Conservation (phyloP, 2,888 invertebrate genomes). For the Ariolimax columbianus region DNA sequence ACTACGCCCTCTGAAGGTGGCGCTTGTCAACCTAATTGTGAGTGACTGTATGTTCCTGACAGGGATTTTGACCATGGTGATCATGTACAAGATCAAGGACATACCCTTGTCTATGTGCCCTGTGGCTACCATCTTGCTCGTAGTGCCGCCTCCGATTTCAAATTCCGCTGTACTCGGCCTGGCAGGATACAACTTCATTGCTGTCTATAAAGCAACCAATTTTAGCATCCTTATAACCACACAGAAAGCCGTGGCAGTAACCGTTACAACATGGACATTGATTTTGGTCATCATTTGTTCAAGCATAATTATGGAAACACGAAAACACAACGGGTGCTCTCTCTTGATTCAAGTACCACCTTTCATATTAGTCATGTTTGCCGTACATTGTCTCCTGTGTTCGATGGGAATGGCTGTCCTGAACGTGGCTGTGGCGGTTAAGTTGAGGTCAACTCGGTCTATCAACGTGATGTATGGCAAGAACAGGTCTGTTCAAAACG, state of each 20-base stretch:
- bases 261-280: neutral
- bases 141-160: neutral
- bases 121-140: neutral
- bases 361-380: neutral
- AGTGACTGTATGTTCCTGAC: conserved; percentile 30
- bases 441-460: conserved; percentile 5
- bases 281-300: neutral
- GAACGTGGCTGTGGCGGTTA: conserved; percentile 20
- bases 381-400: neutral
- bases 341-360: neutral
- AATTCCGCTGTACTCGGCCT: conserved; percentile 20
- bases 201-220: conserved; percentile 6
- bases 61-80: neutral
- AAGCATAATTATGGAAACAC: neutral
- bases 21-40: conserved; percentile 1
- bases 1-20: conserved; percentile 8
- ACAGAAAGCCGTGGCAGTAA: neutral
- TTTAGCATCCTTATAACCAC: neutral
- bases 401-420: conserved; percentile 4
- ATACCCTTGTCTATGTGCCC: neutral
- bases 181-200: conserved; percentile 23
- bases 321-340: neutral
- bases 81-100: neutral
- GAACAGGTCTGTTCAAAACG: neutral
- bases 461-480: neutral